Base-by-base conservation (phyloP, 2,888 invertebrate species). In the Beris chalybata region DNA sequence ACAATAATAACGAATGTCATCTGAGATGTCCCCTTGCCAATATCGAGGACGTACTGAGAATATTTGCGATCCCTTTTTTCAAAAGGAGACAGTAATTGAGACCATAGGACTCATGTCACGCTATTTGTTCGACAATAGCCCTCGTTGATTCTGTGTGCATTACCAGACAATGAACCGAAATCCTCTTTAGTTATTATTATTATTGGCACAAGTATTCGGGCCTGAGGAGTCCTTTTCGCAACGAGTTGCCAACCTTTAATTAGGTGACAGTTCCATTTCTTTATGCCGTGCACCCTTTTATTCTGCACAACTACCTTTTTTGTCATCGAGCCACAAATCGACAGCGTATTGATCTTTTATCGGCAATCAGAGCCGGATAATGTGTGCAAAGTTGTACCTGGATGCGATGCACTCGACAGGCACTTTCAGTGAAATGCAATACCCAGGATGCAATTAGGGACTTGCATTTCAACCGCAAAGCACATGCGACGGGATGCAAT, bases 401-500 rank as follows among this genome's bases (percentile, higher is more conserved):
- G 61, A 50, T 32, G 61, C 15, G 38, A 15, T 61, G 61, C 61
- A 61, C 61, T 61, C 50, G 61, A 11, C 22, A 38, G 50, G 5
- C 15, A 52, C 38, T 50, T 61, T 61, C 43, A 38, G 22, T 61
- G 38, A 29, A 52, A 29, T 61, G 61, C 50, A 59, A 44, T 57
- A 31, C 15, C n/a, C 31, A 53, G 57, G 13, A 61, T 32, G 61
- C 52, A 61, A 59, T 59, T 59, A 59, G 47, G 58, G 58, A 47
- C 56, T 59, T 48, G 48, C 47, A 59, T 50, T 50, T 61, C 50
- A 61, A 52, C 61, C 61, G 38, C 38, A 61, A 15, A 32, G 61
- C 50, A 50, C 9, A 38, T 61, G 52, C 22, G 52, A 29, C 58
- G 29, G 58, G 58, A 58, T 58, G 47, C 47, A 58, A 50, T 38